Base-by-base conservation (phyloP, 2,888 invertebrate species). In the Leucophora obtusa region DNA sequence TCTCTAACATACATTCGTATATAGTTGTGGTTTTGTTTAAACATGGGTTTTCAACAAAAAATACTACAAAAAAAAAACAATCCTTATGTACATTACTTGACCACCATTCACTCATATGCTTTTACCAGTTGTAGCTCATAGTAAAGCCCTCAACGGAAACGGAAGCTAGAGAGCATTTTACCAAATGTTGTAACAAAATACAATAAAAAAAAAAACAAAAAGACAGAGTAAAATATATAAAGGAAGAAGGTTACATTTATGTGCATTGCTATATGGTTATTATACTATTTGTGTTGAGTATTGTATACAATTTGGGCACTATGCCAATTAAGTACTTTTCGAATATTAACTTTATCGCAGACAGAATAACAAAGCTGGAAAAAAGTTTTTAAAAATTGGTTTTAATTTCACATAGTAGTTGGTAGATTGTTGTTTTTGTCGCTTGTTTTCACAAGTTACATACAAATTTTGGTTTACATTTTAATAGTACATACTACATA, bases 251-350 rank as follows among this genome's bases (percentile, higher is more conserved):
- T 70, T 53, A 53, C 2, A 38, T 53, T 47, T 47, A n/a, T 28
- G 7, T 28, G 6, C 28, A 28, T 28, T 28, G 4, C 6, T 28
- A 28, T 47, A 47, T 47, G 43, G 43, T 47, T 47, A 17, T 53
- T 53, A 65, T 35, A 65, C 56, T 53, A 10, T 53, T 53, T 14
- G 18, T 50, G 35, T 33, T 59, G 58, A 54, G 38, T 59, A 47
- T 47, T 53, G 43, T 62, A 21, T 47, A 28, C 8, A 47, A 21
- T 65, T 73, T 70, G 56, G 79, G 77, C 58, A 77, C 58, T 77
- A 59, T 81, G 81, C 81, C 81, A 81, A 81, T 70, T 70, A 70
- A 73, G 60, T 66, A 60, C 69, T 77, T 73, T 73, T 60, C 60
- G 17, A 43, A 56, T 70, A 73, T 81, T 69, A 81, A 77, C 73